These are phyloP conservation scores for Morinoia aosen DNA, from an alignment of 2,888 invertebrate genomes.

Conservation along the genomic window DNA sequence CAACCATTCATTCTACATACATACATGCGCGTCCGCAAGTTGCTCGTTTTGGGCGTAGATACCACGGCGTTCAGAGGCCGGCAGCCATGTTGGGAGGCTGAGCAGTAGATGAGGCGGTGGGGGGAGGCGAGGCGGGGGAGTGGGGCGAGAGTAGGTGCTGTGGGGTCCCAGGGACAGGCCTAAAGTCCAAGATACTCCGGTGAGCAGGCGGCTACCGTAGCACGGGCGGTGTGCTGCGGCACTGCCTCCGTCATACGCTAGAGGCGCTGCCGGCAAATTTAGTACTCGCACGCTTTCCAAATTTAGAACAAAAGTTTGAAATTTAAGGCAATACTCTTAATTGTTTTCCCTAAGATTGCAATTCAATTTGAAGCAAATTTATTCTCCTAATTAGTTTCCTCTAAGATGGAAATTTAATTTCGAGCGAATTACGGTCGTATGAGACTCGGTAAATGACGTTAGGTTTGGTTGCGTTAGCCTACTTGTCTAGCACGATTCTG, in stretches of 20 bases:
- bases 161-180: not conserved
- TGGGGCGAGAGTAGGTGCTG: slow-evolving; percentile 5
- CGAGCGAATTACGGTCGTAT: no score
- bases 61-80: slow-evolving; percentile 1
- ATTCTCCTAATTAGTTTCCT: no score
- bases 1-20: not conserved
- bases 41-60: not conserved
- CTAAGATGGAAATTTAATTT: no score
- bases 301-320: no score
- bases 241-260: not conserved
- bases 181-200: not conserved
- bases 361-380: no score
- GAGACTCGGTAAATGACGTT: no score
- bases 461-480: no score
- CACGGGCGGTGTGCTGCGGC: not conserved
- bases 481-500: no score
- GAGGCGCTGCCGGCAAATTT: no score
- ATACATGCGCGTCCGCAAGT: not conserved
- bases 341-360: no score
- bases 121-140: not conserved
- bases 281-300: no score
- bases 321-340: no score
- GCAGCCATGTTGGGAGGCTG: slow-evolving; percentile 22
- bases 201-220: not conserved
- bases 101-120: not conserved